Percentiles rank a stretch among this genome's conserved stretches.
phyloP scores from a whole-genome alignment of 2,888 invertebrate species.

The Sminthurinus aureus region DNA sequence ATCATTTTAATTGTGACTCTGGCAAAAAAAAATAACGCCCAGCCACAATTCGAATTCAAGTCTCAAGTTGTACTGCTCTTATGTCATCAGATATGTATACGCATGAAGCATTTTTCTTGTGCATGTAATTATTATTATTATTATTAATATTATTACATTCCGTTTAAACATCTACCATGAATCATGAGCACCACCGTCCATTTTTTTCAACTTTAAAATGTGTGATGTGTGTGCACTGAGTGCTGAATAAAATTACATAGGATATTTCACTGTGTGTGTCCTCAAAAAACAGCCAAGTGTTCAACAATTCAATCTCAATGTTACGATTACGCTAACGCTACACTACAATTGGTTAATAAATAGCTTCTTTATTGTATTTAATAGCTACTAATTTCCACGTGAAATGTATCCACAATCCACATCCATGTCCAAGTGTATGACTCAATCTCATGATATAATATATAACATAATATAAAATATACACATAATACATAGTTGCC shows the following conservation, averaged over 20 bases:
- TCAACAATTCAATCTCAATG: neutral
- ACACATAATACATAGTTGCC: neutral
- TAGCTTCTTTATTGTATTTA: slow-evolving; percentile 15
- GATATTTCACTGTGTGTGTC: slow-evolving; percentile 5
- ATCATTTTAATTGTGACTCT: slow-evolving; percentile 2
- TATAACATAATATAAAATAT: neutral
- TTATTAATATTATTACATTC: neutral
- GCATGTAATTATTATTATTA: neutral
- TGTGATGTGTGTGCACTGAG: no score
- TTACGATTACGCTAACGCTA: neutral
- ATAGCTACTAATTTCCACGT: slow-evolving; percentile 1
- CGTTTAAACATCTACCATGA: neutral
- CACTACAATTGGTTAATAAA: slow-evolving; percentile 8
- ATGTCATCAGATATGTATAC: neutral
- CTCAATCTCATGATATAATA: slow-evolving; percentile 12
- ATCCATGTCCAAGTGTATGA: neutral
- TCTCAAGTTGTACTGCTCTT: neutral
- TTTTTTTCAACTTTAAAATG: neutral
- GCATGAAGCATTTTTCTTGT: neutral
- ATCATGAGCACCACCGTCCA: neutral
- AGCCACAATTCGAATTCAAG: no score
- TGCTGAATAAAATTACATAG: neutral
- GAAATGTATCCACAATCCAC: neutral
- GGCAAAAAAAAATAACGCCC: neutral
- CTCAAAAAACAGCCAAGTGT: slow-evolving; percentile 28